Base-by-base conservation (phyloP, 2,888 invertebrate species). In the Ectemnius continuus region DNA sequence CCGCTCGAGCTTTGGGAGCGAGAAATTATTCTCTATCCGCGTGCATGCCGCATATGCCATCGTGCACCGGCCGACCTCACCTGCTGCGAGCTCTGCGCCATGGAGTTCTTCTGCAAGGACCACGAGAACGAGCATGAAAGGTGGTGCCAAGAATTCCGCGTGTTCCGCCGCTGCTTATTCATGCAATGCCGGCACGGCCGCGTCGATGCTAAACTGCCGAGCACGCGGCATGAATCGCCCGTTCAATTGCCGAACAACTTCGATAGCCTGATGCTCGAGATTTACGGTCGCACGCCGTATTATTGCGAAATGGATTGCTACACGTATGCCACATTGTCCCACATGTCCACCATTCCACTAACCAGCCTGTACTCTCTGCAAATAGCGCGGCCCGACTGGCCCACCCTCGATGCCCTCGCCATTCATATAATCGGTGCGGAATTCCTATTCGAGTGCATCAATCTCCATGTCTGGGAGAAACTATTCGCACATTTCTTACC, bases 371-470 rank as follows among this genome's bases (percentile, higher is more conserved):
- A 93, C 85, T 92, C 93, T 45, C 88, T 93, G 59, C 93, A 94
- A 77, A 89, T 83, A 83, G 84, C 91, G 88, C 83, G 91, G 88
- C 4, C 69, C 48, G 76, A 84, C 8, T 87, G 88, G 85, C 61
- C 60, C 11, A 66, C 8, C 2, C 80, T 70, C 14, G 77, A 85
- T 2, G 80, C 67, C 4, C 73, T 91, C 0, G 85, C 79, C 0
- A 86, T 94, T 52, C 94, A 94, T 88, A 88, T 94, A 23, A 91
- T 94, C 28, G 95, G 95, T 0, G 95, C 95, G 0, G 95, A 96
- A 87, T 91, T 95, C 28, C 94, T 95, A 70, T 95, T 95, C 82
- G 95, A 96, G 89, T 94, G 94, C 0, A 94, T 94, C 76, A 92
- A 93, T 14, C 90, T 95, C 2, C 92, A 93, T 66, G 94, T 94